phyloP scores from a whole-genome alignment of 2,797 vertebrate species.

The Phrynocephalus vlangalii region DNA sequence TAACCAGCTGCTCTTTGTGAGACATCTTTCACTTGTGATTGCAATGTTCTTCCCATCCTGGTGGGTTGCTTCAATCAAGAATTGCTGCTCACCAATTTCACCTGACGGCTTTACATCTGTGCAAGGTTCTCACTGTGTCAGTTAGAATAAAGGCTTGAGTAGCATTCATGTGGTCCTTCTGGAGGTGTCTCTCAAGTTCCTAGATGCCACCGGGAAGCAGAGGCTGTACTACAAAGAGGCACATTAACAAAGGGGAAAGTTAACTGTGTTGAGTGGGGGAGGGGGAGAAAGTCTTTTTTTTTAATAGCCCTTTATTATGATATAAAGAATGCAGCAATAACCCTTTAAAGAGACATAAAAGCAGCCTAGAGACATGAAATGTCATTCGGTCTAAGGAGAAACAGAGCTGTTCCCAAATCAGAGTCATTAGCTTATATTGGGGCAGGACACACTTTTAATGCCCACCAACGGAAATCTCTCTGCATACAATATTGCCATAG shows the following conservation, averaged over 20 bases:
- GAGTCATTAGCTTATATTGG: too few species aligned
- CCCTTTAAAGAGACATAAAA: constrained; percentile 72
- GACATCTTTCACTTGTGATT: background rate
- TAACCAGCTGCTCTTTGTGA: constrained; percentile 19
- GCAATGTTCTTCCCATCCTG: background rate
- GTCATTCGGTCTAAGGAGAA: constrained; percentile 21
- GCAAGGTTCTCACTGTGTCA: background rate
- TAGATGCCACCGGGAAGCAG: accelerated
- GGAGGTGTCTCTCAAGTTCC: background rate
- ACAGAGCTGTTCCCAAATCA: too few species aligned
- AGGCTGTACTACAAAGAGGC: accelerated
- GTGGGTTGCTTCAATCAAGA: background rate
- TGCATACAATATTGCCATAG: too few species aligned
- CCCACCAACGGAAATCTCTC: too few species aligned
- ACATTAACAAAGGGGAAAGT: constrained; percentile 46
- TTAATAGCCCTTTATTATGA: constrained; percentile 71
- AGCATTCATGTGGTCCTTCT: accelerated
- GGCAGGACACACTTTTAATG: too few species aligned
- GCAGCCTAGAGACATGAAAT: constrained; percentile 59
- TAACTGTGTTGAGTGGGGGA: constrained; percentile 49
- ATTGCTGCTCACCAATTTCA: background rate
- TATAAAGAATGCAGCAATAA: constrained; percentile 73
- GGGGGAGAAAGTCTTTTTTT: constrained; percentile 46
- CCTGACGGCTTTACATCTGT: background rate
- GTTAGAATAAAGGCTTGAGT: accelerated